Evolutionary conservation across 2,888 invertebrate species (phyloP), one percentile per base, ranked within the genome.

Genomic region (Aplocera efformata): DNA sequence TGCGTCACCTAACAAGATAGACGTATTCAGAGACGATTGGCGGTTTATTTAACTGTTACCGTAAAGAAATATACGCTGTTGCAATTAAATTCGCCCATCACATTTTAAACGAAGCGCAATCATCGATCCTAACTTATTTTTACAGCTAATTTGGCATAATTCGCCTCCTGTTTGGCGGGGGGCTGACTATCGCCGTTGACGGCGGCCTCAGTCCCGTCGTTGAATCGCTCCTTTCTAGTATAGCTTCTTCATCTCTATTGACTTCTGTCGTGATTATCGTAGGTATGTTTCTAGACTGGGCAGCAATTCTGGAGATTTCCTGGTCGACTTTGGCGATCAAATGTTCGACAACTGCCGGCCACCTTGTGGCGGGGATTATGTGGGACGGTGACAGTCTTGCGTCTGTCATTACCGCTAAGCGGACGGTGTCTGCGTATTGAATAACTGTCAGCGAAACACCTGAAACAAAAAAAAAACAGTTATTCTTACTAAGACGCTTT

Each of bases 381-480:
- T 94, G 93, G 9, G 90, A 86, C 0, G 93, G 94, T 0, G 90
- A 89, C n/a, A 94, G 77, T 7, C 92, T 89, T 0, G 93, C 91
- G 67, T 94, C 94, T 1, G 91, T 90, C 93, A 94, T 94, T 5
- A 94, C 92, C 1, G 91, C 91, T 4, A 94, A 72, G 1, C 91
- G 89, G 1, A 93, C 89, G 1, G 90, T 88, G 53, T 90, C 90
- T 0, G 90, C 91, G 67, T 93, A 93, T 63, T 91, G 91, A 56
- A 93, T 92, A 32, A 94, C 83, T 31, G 93, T 93, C 46, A 94
- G 75, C 0, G 94, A 94, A 82, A 94, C 90, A 68, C 93, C 94
- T 94, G 75, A 7, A 82, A 82, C 29, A 7, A 17, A 22, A 22
- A n/a, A 22, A 3, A 17, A 17, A 6, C 6, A 27, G 1, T 25